Evolutionary conservation across 2,888 invertebrate species (phyloP).

Genomic region (Aromia moschata): DNA sequence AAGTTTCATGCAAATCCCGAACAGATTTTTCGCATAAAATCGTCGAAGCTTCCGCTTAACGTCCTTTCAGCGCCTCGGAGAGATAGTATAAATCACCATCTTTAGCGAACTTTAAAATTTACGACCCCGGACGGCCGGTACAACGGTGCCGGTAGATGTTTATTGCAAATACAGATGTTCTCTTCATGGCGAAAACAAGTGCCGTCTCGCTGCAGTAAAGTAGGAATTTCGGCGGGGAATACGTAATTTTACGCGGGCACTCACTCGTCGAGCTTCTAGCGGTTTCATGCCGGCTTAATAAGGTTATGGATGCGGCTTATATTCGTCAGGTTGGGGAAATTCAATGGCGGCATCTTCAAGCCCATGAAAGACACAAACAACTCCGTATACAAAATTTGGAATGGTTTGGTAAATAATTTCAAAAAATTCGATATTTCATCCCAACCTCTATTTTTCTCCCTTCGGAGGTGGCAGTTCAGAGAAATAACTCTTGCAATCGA

Average conservation of each 20-base stretch:
- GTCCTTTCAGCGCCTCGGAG: slow-evolving; percentile 30
- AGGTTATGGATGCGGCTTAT: neutral
- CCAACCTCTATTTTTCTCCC: too few relatives aligned
- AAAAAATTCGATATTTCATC: too few relatives aligned
- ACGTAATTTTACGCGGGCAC: slow-evolving; percentile 5
- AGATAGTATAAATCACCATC: slow-evolving; percentile 34
- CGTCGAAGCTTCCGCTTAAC: slow-evolving; percentile 21
- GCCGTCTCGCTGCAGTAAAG: slow-evolving; percentile 8
- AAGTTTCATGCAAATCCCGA: slow-evolving; percentile 19
- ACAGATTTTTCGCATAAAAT: slow-evolving; percentile 18
- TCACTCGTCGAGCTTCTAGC: neutral
- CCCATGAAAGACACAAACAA: too few relatives aligned
- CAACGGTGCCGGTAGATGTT: slow-evolving; percentile 35
- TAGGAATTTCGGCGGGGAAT: slow-evolving; percentile 8
- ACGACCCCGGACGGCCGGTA: slow-evolving; percentile 28
- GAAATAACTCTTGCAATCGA: too few relatives aligned
- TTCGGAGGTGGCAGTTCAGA: too few relatives aligned
- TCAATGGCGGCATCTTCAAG: too few relatives aligned
- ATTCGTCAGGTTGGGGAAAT: neutral
- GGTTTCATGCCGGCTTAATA: neutral
- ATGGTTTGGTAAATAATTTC: too few relatives aligned
- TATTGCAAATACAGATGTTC: slow-evolving; percentile 36
- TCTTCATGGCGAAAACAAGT: slow-evolving; percentile 30
- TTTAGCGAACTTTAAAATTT: slow-evolving; percentile 34
- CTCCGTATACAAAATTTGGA: too few relatives aligned